phyloP scores from a whole-genome alignment of 2,888 invertebrate species.

The Cartodere bifasciata region DNA sequence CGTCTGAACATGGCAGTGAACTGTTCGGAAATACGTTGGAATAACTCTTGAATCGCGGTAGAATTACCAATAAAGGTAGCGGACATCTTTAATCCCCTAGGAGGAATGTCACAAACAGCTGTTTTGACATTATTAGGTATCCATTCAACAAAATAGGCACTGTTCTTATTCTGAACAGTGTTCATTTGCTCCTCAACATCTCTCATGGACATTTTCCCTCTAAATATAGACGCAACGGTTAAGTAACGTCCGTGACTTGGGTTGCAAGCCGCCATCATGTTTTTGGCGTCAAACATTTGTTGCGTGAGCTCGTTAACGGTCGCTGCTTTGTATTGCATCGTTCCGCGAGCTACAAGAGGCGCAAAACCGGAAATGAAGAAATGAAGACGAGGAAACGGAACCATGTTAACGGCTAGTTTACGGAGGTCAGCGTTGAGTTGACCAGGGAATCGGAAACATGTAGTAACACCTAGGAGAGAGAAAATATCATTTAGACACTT shows the following conservation, averaged over 20 bases:
- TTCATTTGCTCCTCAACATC: constrained; percentile 62
- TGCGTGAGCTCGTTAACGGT: constrained; percentile 60
- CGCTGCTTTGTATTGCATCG: constrained; percentile 55
- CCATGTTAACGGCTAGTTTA: constrained; percentile 88
- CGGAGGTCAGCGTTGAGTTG: constrained; percentile 84
- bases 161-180: constrained; percentile 47
- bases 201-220: constrained; percentile 58
- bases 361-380: constrained; percentile 94
- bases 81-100: constrained; percentile 57
- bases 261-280: constrained; percentile 64
- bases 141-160: constrained; percentile 49
- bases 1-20: constrained; percentile 80
- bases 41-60: constrained; percentile 60
- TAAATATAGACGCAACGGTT: constrained; percentile 56
- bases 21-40: constrained; percentile 55
- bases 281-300: constrained; percentile 61
- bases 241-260: constrained; percentile 52
- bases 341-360: constrained; percentile 74
- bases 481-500: too few relatives aligned
- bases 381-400: constrained; percentile 86
- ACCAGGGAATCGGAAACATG: constrained; percentile 74
- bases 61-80: constrained; percentile 63
- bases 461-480: too few relatives aligned
- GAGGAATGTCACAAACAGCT: constrained; percentile 68
- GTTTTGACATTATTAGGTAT: constrained; percentile 69